Base-by-base conservation (phyloP, 1,140 invertebrate genomes). In the Philotrypesis tridentata region DNA sequence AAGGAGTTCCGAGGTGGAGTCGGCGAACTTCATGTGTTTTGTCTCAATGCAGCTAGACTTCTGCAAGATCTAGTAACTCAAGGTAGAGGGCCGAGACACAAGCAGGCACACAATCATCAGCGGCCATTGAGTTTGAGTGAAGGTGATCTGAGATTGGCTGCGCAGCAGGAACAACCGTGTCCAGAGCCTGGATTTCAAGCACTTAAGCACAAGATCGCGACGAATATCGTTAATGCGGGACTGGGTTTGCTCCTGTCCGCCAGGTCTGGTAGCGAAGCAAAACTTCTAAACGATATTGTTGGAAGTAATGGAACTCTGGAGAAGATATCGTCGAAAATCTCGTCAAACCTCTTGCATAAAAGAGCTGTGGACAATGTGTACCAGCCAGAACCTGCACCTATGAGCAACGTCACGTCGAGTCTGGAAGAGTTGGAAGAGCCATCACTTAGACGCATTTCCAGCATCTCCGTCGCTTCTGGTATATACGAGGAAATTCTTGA, bases 401-500 rank as follows among this genome's bases (percentile, higher is more conserved):
- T 79, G 17, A 78, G 48, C 6, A 86, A 86, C 65, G 76, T 86
- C 8, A 82, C 73, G 25, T 82, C 81, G 0, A 87, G 83, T 61
- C 63, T 85, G 8, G 87, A 89, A 37, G 86, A 88, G 27, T 76
- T 86, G 9, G 83, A 85, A 21, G 82, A 83, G 72, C 83, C 84
- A 0, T 89, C 89, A 0, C 85, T 89, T 5, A 88, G 91, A 60
- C 86, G 91, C 8, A 86, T 91, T 80, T 93, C 93, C 0, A 90
- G 90, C 12, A 88, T 92, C 27, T 93, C 93, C 0, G 83, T 92
- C 23, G 89, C 92, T 25, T 93, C 93, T 0, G 93, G 93, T 5
- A 92, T 93, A 82, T 93, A 93, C 80, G 92, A 93, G 82, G 93
- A 93, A 85, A 93, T 93, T 55, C 70, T 88, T n/a, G 89, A 92